Base-by-base conservation (phyloP, 1,140 invertebrate species). In the Drosophila nigromelanica region DNA sequence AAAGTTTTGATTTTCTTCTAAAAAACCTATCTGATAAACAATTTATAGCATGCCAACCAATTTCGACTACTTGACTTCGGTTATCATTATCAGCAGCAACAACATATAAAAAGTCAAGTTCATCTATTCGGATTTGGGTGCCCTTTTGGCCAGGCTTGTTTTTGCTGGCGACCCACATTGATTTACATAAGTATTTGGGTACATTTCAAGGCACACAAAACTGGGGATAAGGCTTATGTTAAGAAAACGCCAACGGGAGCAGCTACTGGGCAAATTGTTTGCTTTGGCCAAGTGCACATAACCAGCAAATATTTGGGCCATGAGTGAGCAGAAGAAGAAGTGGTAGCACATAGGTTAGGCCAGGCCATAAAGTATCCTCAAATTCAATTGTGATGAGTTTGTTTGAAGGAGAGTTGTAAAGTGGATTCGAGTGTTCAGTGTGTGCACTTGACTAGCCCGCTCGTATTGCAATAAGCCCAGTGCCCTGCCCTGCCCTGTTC, bases 271-370 rank as follows among this genome's bases (percentile, higher is more conserved):
- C 45, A 75, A 73, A 64, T 47, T 87, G 68, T 87, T 87, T 81
- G 62, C 82, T 75, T 87, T 73, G 78, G 75, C 71, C 76, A 87
- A 78, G 73, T 78, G 81, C 66, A 86, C 78, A 86, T 75, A 79
- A 72, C 78, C 71, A 73, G 76, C 61, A 87, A 87, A 87, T 87
- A 87, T 87, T 87, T 87, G 82, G 82, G 42, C 78, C 67, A 76
- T 87, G 82, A 78, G 50, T 72, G 63, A 78, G 73, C 75, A 63
- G 50, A 47, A 61, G 50, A 47, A 61, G 59, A 40, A 21, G 15
- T 42, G 30, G 56, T 18, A 51, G 47, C 59, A 40, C 39, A 18
- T 47, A 54, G 30, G 51, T 42, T 52, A 3, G 74, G 52, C 60
- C 73, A 61, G 21, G 18, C 50, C 68, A 76, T 76, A 69, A 73